A percentile compares a stretch with the other conserved stretches of the same genome.
phyloP scores from a whole-genome alignment of 2,797 vertebrate genomes.

The Anguilla megastoma region DNA sequence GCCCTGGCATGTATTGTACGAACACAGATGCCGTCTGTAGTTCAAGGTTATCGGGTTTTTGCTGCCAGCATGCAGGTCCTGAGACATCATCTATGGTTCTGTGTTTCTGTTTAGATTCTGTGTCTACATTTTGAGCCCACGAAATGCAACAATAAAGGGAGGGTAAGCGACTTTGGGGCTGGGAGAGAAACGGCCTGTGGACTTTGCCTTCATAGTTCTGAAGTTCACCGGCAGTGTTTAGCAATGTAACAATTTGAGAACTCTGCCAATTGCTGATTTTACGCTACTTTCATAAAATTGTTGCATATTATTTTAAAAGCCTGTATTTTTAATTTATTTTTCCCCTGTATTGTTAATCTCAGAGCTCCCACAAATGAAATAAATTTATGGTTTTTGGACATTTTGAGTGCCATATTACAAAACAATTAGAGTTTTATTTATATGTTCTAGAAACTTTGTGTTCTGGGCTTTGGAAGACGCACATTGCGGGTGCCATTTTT shows the following conservation, averaged over 20 bases:
- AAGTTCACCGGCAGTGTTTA: too few relatives aligned
- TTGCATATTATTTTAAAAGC: neutral
- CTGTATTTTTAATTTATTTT: neutral
- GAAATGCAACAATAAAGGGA: constrained; percentile 26
- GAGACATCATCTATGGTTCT: constrained; percentile 27
- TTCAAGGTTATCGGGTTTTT: constrained; percentile 19
- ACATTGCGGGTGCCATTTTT: neutral
- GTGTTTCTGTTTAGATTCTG: constrained; percentile 27
- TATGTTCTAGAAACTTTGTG: neutral
- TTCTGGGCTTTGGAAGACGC: neutral
- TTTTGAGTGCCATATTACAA: neutral
- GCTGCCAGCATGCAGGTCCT: constrained; percentile 5
- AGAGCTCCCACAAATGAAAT: neutral
- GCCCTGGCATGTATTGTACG: constrained; percentile 29
- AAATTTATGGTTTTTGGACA: neutral
- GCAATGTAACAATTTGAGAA: neutral
- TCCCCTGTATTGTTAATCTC: neutral
- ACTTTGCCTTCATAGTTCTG: neutral
- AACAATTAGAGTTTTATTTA: neutral
- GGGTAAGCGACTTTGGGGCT: neutral
- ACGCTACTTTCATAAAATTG: neutral
- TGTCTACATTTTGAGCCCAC: constrained; percentile 9
- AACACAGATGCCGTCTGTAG: constrained; percentile 31
- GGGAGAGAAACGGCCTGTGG: neutral
- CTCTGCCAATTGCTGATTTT: neutral